Evolutionary conservation across 2,888 invertebrate genomes (phyloP).

Genomic region (Watsonalla binaria): DNA sequence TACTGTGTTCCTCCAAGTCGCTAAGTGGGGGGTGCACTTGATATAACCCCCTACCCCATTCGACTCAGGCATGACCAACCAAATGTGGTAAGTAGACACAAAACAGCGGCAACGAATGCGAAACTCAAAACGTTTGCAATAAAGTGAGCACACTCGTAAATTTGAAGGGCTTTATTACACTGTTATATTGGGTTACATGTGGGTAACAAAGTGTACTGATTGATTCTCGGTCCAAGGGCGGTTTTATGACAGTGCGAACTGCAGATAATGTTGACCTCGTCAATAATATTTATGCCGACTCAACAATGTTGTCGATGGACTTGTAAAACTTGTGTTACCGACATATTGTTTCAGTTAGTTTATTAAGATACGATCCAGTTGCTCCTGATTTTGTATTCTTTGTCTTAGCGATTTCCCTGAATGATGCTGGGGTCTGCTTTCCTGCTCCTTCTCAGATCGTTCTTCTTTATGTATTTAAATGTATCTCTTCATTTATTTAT

Average conservation of each 20-base stretch:
- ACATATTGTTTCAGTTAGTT: constrained; percentile 14
- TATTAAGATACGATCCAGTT: constrained; percentile 12
- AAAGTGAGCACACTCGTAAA: not conserved
- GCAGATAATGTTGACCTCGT: constrained; percentile 50
- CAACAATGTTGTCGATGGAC: constrained; percentile 26
- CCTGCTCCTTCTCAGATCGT: too few relatives aligned
- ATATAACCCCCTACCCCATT: too few relatives aligned
- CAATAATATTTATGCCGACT: constrained; percentile 41
- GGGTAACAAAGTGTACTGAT: constrained; percentile 27
- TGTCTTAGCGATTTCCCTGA: too few relatives aligned
- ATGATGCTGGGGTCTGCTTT: too few relatives aligned
- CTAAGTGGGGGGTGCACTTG: too few relatives aligned
- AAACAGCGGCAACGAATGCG: not conserved
- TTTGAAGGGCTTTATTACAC: not conserved
- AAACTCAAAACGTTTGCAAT: not conserved
- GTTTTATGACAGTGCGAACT: constrained; percentile 49
- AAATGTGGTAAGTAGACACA: too few relatives aligned
- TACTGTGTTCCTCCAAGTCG: too few relatives aligned
- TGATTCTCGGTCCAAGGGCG: constrained; percentile 41
- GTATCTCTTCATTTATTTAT: too few relatives aligned
- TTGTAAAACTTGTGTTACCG: constrained; percentile 17
- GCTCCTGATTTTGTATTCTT: too few relatives aligned
- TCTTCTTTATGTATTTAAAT: too few relatives aligned
- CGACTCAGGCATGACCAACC: too few relatives aligned
- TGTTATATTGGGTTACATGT: not conserved